Percentiles rank a stretch among this genome's conserved stretches.
phyloP scores from a whole-genome alignment of 2,888 invertebrate genomes.

The Andrena chrysosceles region DNA sequence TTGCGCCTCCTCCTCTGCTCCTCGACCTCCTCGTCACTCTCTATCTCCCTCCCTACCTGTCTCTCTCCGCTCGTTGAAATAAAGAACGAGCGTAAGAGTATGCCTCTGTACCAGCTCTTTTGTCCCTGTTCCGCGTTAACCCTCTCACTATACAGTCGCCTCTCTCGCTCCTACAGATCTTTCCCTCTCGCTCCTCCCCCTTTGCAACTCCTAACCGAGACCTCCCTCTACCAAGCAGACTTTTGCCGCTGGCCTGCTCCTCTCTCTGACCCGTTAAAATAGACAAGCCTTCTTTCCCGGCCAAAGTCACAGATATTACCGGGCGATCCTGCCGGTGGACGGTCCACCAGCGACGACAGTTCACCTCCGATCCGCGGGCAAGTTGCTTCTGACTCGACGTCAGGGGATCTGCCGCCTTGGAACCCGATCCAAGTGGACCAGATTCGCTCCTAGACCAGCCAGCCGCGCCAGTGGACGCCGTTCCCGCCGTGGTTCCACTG shows the following conservation, averaged over 20 bases:
- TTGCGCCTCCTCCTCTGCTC: slow-evolving; percentile 60
- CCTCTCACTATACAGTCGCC: slow-evolving; percentile 46
- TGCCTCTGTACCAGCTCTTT: slow-evolving; percentile 59
- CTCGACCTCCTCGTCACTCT: slow-evolving; percentile 21
- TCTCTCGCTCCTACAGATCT: slow-evolving; percentile 15
- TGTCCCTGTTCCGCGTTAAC: slow-evolving; percentile 65
- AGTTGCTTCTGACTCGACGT: slow-evolving; percentile 63
- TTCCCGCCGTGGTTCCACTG: background rate
- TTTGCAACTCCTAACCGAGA: background rate
- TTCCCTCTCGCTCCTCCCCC: slow-evolving; percentile 2
- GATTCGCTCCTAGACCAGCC: slow-evolving; percentile 41
- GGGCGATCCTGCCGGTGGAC: slow-evolving; percentile 71
- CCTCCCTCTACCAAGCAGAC: slow-evolving; percentile 29
- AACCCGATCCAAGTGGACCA: slow-evolving; percentile 51
- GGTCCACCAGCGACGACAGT: slow-evolving; percentile 72
- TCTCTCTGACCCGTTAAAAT: slow-evolving; percentile 80
- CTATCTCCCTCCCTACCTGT: slow-evolving; percentile 13
- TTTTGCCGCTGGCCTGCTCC: slow-evolving; percentile 55
- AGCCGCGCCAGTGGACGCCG: slow-evolving; percentile 16
- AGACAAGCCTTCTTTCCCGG: slow-evolving; percentile 81
- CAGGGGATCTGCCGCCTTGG: slow-evolving; percentile 43
- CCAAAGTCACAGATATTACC: slow-evolving; percentile 80
- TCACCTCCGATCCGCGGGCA: slow-evolving; percentile 77
- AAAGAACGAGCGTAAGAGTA: slow-evolving; percentile 71
- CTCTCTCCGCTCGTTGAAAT: slow-evolving; percentile 57